These are phyloP conservation scores for Drosophila acutilabella DNA, from an alignment of 2,888 invertebrate genomes.

Conservation along the genomic window DNA sequence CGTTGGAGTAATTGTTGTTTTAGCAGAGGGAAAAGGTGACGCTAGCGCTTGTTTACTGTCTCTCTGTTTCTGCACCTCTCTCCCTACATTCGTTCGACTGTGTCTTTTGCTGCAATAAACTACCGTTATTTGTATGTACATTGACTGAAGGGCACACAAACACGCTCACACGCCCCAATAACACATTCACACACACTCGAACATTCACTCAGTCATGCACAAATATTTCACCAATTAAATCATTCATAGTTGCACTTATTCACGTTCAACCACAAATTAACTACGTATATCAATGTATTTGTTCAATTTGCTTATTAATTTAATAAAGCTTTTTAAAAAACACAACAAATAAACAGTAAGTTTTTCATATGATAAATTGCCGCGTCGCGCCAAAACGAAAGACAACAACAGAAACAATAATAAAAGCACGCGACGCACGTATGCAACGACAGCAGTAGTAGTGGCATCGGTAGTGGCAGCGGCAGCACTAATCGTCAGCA, in stretches of 20 bases:
- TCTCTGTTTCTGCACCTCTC: conserved; percentile 24
- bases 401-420: conserved; percentile 29
- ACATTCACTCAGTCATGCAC: conserved; percentile 8
- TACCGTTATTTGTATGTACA: conserved; percentile 42
- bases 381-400: conserved; percentile 24
- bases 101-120: conserved; percentile 58
- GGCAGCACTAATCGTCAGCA: conserved; percentile 7
- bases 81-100: conserved; percentile 45
- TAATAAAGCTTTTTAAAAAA: conserved; percentile 33
- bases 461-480: conserved; percentile 6
- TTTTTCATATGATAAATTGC: conserved; percentile 25
- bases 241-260: conserved; percentile 46
- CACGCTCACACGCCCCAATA: conserved; percentile 10
- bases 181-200: conserved; percentile 10
- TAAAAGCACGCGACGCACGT: conserved; percentile 60
- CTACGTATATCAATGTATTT: conserved; percentile 20
- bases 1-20: conserved; percentile 36
- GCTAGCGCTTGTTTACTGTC: conserved; percentile 42
- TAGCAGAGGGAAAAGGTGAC: conserved; percentile 44
- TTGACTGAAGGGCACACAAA: conserved; percentile 56
- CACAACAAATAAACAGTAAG: conserved; percentile 11
- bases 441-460: conserved; percentile 21
- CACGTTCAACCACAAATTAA: conserved; percentile 33
- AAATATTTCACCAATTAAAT: conserved; percentile 52
- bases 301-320: conserved; percentile 19